phyloP scores from a whole-genome alignment of 2,888 invertebrate species.

The Luperina nickerlii region DNA sequence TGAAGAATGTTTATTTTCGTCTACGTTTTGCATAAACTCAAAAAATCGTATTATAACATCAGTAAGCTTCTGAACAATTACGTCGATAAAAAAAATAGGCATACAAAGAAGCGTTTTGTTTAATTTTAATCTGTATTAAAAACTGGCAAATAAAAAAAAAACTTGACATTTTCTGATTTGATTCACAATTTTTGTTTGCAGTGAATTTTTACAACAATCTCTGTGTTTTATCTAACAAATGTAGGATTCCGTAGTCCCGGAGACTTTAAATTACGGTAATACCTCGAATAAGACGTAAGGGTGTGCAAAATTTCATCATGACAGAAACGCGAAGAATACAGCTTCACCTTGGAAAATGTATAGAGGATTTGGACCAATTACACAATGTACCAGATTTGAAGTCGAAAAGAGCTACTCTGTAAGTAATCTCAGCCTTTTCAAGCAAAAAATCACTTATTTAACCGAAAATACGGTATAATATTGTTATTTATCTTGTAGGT shows the following conservation, averaged over 20 bases:
- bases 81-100: neutral
- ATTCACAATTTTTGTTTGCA: slow-evolving; percentile 84
- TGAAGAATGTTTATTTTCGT: neutral
- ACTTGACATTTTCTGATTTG: slow-evolving; percentile 80
- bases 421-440: slow-evolving; percentile 71
- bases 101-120: slow-evolving; percentile 19
- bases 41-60: neutral
- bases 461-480: slow-evolving; percentile 27
- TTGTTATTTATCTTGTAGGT: slow-evolving; percentile 78
- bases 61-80: neutral
- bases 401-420: slow-evolving; percentile 88
- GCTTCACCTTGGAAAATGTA: slow-evolving; percentile 90
- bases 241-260: slow-evolving; percentile 78
- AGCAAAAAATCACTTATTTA: neutral
- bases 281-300: slow-evolving; percentile 62
- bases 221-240: slow-evolving; percentile 81
- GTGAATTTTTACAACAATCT: slow-evolving; percentile 79
- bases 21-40: neutral
- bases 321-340: slow-evolving; percentile 87
- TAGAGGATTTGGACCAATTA: slow-evolving; percentile 90
- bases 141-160: slow-evolving; percentile 73
- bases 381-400: slow-evolving; percentile 87
- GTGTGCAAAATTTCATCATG: slow-evolving; percentile 80
- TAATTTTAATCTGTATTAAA: slow-evolving; percentile 62
- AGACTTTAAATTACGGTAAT: slow-evolving; percentile 70